These are phyloP conservation scores for Passer montanus DNA, from an alignment of 2,113 vertebrate species.

Conservation along the genomic window DNA sequence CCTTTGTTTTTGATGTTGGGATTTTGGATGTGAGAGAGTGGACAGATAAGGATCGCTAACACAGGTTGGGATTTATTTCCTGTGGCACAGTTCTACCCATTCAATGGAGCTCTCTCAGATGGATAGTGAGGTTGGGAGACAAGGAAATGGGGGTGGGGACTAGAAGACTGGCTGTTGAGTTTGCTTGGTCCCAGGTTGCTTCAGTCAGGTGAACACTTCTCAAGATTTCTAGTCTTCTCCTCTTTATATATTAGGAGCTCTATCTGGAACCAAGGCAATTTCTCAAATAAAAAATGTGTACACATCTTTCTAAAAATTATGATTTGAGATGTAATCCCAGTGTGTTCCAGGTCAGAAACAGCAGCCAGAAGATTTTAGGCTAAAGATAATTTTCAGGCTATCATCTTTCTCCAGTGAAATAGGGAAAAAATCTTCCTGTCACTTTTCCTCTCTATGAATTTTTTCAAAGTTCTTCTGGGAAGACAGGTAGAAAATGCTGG, in stretches of 20 bases:
- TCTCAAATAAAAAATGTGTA: background rate
- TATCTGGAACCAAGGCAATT: background rate
- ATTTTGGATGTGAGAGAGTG: constrained; percentile 28
- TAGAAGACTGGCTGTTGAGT: background rate
- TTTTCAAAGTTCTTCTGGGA: background rate
- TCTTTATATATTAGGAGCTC: background rate
- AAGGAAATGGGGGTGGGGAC: background rate
- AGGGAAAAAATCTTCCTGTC: background rate
- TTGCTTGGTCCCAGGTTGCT: background rate
- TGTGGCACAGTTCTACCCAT: background rate
- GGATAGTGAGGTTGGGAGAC: background rate
- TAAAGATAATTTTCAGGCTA: background rate
- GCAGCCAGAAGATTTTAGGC: background rate
- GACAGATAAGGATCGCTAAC: background rate
- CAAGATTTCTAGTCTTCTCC: background rate
- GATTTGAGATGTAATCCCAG: background rate
- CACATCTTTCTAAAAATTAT: background rate
- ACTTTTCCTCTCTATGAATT: background rate
- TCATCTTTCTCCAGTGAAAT: background rate
- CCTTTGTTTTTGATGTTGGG: background rate
- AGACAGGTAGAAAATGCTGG: background rate
- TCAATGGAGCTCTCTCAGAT: fast-evolving
- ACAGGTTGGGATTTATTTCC: background rate
- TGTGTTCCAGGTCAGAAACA: background rate
- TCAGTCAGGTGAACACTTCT: background rate